Percentiles rank a stretch among this genome's conserved stretches.
These are phyloP conservation scores for Chlorops oryzae DNA, from an alignment of 1,140 invertebrate genomes.

Conservation along the genomic window DNA sequence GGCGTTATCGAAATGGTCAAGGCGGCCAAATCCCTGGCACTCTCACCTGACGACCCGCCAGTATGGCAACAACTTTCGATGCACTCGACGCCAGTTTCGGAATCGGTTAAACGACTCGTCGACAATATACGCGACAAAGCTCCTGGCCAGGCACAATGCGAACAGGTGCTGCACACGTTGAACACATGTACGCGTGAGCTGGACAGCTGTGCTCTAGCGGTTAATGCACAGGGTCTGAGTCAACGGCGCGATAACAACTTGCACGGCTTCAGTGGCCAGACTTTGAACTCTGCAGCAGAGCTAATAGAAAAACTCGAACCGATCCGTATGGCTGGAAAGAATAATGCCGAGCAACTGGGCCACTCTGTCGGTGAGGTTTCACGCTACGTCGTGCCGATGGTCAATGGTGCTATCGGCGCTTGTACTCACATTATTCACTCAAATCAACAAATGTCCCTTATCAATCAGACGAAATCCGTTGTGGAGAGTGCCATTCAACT, in stretches of 20 bases:
- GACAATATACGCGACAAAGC: constrained; percentile 90
- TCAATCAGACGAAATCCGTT: constrained; percentile 93
- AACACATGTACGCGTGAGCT: constrained; percentile 70
- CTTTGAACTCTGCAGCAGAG: constrained; percentile 67
- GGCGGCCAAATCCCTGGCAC: constrained; percentile 81
- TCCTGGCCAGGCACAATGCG: constrained; percentile 91
- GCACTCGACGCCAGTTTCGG: constrained; percentile 91
- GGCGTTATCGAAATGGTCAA: constrained; percentile 66
- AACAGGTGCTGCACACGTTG: constrained; percentile 73
- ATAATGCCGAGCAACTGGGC: constrained; percentile 88
- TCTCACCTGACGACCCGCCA: constrained; percentile 83
- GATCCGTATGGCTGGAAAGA: constrained; percentile 74
- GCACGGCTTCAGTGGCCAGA: constrained; percentile 75
- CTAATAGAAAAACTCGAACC: constrained; percentile 75
- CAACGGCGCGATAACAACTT: constrained; percentile 70
- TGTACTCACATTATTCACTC: constrained; percentile 86
- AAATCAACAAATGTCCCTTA: constrained; percentile 77
- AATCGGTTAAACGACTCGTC: constrained; percentile 91
- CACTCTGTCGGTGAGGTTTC: constrained; percentile 76
- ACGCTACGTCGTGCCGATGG: constrained; percentile 75
- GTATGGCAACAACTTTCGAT: constrained; percentile 90
- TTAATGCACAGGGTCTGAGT: constrained; percentile 74
- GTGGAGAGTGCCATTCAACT: constrained; percentile 83
- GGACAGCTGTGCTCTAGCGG: constrained; percentile 80
- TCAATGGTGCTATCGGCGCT: constrained; percentile 75